Percentiles rank a stretch among this genome's conserved stretches.
phyloP scores from a whole-genome alignment of 2,888 invertebrate genomes.

The Phania funesta region DNA sequence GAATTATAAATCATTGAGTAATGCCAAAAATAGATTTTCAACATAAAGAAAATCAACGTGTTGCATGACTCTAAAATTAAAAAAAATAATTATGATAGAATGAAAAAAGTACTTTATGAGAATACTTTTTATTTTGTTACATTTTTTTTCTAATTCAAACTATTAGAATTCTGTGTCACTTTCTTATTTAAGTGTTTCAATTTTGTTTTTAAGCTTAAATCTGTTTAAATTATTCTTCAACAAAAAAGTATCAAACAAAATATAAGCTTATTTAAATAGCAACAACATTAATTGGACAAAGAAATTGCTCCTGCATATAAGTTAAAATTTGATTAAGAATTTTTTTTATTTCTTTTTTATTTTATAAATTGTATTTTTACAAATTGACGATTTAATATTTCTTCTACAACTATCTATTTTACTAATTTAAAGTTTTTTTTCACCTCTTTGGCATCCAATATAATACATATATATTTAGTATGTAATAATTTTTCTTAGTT shows the following conservation, averaged over 20 bases:
- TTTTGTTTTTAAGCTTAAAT: constrained; percentile 60
- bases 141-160: constrained; percentile 37
- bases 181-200: constrained; percentile 49
- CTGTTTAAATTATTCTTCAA: constrained; percentile 45
- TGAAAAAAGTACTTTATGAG: constrained; percentile 12
- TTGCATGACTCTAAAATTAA: constrained; percentile 42
- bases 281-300: constrained; percentile 51
- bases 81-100: constrained; percentile 5
- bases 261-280: constrained; percentile 33
- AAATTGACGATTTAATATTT: constrained; percentile 59
- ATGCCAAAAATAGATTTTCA: constrained; percentile 39
- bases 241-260: constrained; percentile 32
- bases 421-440: constrained; percentile 1
- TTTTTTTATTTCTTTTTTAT: constrained; percentile 33
- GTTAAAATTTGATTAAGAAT: constrained; percentile 46
- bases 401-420: constrained; percentile 8
- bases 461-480: constrained; percentile 42
- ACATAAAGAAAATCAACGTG: constrained; percentile 19
- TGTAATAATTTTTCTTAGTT: constrained; percentile 40
- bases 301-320: constrained; percentile 59
- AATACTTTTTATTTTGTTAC: constrained; percentile 34
- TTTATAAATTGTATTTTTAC: constrained; percentile 60
- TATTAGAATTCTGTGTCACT: constrained; percentile 51
- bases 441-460: constrained; percentile 1
- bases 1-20: constrained; percentile 48